Evolutionary conservation across 2,888 invertebrate genomes (phyloP).

Genomic region (Himalopsyche anomala): DNA sequence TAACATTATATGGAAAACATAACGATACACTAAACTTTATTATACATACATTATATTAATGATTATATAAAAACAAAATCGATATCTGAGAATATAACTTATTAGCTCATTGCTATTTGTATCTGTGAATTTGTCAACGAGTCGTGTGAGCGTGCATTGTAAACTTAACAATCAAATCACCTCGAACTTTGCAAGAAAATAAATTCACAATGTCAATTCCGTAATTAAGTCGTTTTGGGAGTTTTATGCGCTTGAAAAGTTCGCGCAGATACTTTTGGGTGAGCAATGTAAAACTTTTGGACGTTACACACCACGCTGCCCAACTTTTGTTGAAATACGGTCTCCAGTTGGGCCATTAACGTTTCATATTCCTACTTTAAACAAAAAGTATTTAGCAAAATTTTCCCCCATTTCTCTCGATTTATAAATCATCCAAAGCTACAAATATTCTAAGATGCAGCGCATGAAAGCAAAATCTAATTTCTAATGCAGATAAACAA

Average conservation of each 20-base stretch:
- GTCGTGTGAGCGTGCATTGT: too few relatives aligned
- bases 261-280: not conserved
- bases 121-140: too few relatives aligned
- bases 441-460: conserved; percentile 11
- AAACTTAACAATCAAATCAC: not conserved
- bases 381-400: conserved; percentile 18
- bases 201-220: conserved; percentile 18
- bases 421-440: not conserved
- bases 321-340: conserved; percentile 14
- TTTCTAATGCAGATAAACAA: too few relatives aligned
- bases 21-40: too few relatives aligned
- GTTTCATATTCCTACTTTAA: conserved; percentile 26
- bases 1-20: too few relatives aligned
- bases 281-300: not conserved
- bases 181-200: conserved; percentile 5
- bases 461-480: conserved; percentile 53
- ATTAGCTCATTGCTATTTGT: too few relatives aligned
- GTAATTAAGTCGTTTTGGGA: conserved; percentile 17
- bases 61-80: too few relatives aligned
- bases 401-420: not conserved
- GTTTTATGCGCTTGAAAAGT: conserved; percentile 16
- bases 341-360: conserved; percentile 34
- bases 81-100: too few relatives aligned
- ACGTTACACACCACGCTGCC: not conserved
- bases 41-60: too few relatives aligned